Evolutionary conservation across 2,797 vertebrate species (phyloP), one percentile per base, ranked within the genome.

Genomic region (Lagorchestes hirsutus): DNA sequence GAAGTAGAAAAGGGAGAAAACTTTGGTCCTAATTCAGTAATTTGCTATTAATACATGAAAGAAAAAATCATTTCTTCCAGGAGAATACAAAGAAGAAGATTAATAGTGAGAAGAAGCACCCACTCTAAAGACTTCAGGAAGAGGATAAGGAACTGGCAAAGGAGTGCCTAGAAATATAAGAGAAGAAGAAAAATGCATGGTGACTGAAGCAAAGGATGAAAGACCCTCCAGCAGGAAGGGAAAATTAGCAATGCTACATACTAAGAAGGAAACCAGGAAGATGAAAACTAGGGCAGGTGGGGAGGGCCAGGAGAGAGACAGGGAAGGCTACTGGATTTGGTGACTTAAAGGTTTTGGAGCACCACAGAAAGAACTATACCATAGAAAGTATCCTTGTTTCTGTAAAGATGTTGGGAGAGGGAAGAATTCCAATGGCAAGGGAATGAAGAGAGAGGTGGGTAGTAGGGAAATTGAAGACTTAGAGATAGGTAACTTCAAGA

Each of bases 271-370:
- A 16, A 1, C 14, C 4, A 67, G 34, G 34, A 67, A 67, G 34
- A n/a, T n/a, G 16, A 74, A 74, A 74, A 74, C 11, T n/a, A 57
- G 56, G 56, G 55, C 55, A 55, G 5, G 22, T 22, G 55, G 22
- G 55, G 55, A 8, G 6, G 24, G 22, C 0, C 54, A 11, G 5
- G 34, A 0, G 16, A 5, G 62, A 1, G 13, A 4, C 14, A 13
- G 59, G 34, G 34, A 74, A 74, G 5, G 62, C 62, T 74, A 22
- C 16, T 74, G 34, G 34, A n/a, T n/a, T 74, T n/a, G 14, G 62
- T 74, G 62, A 18, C 34, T 67, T 18, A 67, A 67, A 67, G 4
- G 14, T n/a, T 67, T 67, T 67, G 34, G 31, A 67, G 1, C 18
- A 1, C 34, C 62, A 74, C 13, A 40, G 62, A 67, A n/a, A 67